Evolutionary conservation across 1,140 invertebrate species (phyloP), one percentile per base, ranked within the genome.

Genomic region (Hypsibius dujardini): DNA sequence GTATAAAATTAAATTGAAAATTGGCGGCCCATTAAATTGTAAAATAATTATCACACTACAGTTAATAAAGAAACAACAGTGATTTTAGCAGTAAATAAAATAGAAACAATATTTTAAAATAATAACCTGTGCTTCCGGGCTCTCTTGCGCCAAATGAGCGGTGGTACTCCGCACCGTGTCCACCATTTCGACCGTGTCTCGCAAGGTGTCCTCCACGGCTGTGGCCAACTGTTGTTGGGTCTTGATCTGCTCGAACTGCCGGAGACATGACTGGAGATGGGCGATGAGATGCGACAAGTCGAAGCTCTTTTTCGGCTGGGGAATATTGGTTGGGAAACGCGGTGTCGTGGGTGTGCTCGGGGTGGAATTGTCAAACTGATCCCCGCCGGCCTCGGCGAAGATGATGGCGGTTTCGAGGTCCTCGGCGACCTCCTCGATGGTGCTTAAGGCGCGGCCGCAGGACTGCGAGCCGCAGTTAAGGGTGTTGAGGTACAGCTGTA

Each of bases 401-500:
- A 98, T 90, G 70, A 98, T 98, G 1, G 95, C 98, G 1, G 96
- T 99, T 77, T 99, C 95, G 47, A 99, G 82, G 80, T 99, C 95
- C 45, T 82, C 94, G 12, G 12, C 42, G 12, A 67, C 42, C 45
- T 67, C 62, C 3, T 67, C 62, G 45, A 67, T 67, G 12, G 62
- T 67, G 42, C 12, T 15, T 15, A 67, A 42, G 42, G 62, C 62
- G 12, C 62, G 62, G 3, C 42, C 12, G 42, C 12, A 45, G 45
- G 12, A 15, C 42, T 67, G 62, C 42, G 62, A 15, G 45, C 62
- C 62, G 42, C 62, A 67, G 42, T 67, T 45, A 12, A 67, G 42
- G 3, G 42, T 45, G 42, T 67, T 12, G 12, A 67, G 62, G 12
- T 15, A 45, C 62, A 15, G 42, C 62, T 15, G 12, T 42, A 67